phyloP scores from a whole-genome alignment of 2,113 vertebrate species.

The Formicarius rufipectus region DNA sequence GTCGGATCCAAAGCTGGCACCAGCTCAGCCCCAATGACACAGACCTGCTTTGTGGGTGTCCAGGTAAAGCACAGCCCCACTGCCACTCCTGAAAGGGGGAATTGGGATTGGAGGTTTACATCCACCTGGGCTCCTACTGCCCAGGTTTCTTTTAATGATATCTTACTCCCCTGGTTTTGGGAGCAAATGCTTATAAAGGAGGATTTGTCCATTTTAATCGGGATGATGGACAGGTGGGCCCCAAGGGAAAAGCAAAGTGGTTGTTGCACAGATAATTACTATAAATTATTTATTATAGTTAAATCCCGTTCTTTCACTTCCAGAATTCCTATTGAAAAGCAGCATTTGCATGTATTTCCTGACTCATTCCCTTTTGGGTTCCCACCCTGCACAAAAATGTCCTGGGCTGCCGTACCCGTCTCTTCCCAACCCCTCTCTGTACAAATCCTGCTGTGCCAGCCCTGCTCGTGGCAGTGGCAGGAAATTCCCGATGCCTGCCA shows the following conservation, averaged over 20 bases:
- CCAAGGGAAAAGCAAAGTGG: not conserved
- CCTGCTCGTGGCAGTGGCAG: rapidly evolving
- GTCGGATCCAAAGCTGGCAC: not conserved
- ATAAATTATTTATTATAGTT: not conserved
- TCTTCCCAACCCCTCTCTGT: not conserved
- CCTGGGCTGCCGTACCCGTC: not conserved
- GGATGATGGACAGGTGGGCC: not conserved
- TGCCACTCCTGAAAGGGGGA: not conserved
- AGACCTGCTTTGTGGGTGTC: not conserved
- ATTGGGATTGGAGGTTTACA: not conserved
- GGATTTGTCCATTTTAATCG: rapidly evolving
- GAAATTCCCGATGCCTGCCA: not conserved
- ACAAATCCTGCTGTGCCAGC: not conserved
- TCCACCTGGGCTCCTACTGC: not conserved
- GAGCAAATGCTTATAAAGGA: not conserved
- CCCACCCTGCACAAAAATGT: not conserved
- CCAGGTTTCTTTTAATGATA: not conserved
- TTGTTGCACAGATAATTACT: not conserved
- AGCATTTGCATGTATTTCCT: not conserved
- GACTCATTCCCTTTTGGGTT: not conserved
- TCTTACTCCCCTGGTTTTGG: not conserved
- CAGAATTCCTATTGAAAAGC: not conserved
- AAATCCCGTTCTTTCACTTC: not conserved
- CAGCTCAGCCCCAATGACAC: not conserved
- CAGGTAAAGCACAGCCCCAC: not conserved